Evolutionary conservation across 2,888 invertebrate species (phyloP), one percentile per base, ranked within the genome.

Genomic region (Lepas anatifera): DNA sequence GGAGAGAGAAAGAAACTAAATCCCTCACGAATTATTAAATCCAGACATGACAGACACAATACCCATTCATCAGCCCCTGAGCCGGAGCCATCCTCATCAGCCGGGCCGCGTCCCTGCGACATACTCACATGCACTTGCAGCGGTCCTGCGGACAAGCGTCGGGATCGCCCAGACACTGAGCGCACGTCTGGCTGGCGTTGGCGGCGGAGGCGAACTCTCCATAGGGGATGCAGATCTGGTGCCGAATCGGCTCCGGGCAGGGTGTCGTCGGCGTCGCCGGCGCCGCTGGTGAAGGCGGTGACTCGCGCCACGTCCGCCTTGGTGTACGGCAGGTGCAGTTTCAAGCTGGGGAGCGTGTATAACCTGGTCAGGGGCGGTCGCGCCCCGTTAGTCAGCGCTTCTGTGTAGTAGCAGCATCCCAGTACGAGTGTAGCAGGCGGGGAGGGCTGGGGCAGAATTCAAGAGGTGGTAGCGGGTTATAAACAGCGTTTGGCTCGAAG

Each of bases 81-180:
- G 46, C 46, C 46, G 11, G 46, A 16, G 46, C 46, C 4, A 4
- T 46, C 18, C 22, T 13, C 18, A 18, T 13, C 46, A 16, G n/a
- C n/a, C 22, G 11, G 46, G 11, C 10, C 16, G 43, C 43, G 8
- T 70, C 71, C 73, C 70, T 71, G 72, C 67, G 74, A 74, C 52
- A 69, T 46, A 79, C 93, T 93, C 78, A 88, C 85, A 75, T 87
- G 81, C 68, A 82, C 3, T 32, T 18, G 32, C 52, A 58, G n/a
- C 32, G 13, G 52, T 58, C 52, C 27, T 13, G 1, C 13, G 29
- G 32, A 32, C 52, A 58, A 32, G 3, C 32, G 52, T 29, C 29
- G 16, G 52, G 52, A 7, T 58, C 52, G 52, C 29, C 52, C 52
- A 58, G 52, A 11, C 52, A 58, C 10, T 6, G 29, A 32, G 32